phyloP scores from a whole-genome alignment of 2,797 vertebrate species.

The Peromyscus nudipes region DNA sequence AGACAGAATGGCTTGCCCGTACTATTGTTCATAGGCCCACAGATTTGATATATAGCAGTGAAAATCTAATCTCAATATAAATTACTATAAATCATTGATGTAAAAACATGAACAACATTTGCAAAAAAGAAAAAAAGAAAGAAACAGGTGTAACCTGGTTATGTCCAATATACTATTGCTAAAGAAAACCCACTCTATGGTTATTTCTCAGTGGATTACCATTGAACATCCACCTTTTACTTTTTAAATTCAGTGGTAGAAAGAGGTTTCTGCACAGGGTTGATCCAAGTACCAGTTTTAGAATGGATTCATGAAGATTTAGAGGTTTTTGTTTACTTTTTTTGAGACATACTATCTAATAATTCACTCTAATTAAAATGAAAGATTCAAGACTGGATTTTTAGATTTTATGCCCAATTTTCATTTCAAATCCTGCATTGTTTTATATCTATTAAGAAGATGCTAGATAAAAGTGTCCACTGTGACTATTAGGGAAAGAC shows the following conservation, averaged over 20 bases:
- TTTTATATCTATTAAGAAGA: background rate
- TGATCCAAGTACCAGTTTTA: background rate
- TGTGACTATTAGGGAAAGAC: background rate
- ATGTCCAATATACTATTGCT: background rate
- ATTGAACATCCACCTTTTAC: background rate
- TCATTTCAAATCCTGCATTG: background rate
- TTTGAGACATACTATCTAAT: background rate
- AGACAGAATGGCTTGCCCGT: background rate
- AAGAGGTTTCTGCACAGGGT: background rate
- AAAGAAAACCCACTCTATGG: background rate
- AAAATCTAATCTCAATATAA: background rate
- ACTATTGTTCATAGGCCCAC: background rate
- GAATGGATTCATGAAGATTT: background rate
- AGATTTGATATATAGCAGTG: background rate
- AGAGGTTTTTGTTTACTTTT: background rate
- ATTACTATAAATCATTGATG: background rate
- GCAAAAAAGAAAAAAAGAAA: background rate
- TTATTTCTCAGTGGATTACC: background rate
- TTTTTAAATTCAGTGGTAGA: background rate
- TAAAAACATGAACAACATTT: conserved; percentile 20
- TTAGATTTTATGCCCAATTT: background rate
- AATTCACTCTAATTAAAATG: background rate
- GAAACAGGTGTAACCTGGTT: background rate
- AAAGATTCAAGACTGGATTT: background rate
- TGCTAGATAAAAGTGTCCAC: background rate